These are phyloP conservation scores for Hippolais icterina DNA, from an alignment of 2,113 vertebrate species.

Conservation along the genomic window DNA sequence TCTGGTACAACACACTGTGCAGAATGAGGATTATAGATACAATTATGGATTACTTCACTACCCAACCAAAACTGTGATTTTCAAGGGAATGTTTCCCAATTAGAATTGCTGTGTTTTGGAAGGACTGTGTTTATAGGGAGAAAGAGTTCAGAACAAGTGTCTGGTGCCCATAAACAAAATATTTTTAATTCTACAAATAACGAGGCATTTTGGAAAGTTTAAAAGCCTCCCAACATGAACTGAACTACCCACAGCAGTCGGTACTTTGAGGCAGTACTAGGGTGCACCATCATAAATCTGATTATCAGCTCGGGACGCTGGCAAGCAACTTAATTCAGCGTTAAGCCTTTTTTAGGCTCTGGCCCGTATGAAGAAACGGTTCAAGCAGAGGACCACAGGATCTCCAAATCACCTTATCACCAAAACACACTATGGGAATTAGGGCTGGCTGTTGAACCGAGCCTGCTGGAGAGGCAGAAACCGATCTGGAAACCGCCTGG, in stretches of 20 bases:
- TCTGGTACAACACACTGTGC: background rate
- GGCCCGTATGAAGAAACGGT: background rate
- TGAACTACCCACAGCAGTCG: background rate
- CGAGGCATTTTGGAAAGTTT: background rate
- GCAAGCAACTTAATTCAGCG: background rate
- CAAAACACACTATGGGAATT: background rate
- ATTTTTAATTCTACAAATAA: background rate
- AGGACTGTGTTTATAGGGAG: background rate
- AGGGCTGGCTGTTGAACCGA: background rate
- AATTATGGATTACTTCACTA: background rate
- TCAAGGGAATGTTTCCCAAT: background rate
- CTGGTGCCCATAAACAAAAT: background rate
- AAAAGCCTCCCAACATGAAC: fast-evolving
- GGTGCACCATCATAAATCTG: background rate
- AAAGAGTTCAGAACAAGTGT: background rate
- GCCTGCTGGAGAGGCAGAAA: background rate
- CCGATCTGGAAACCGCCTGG: background rate
- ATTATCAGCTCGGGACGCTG: background rate
- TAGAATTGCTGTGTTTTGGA: background rate
- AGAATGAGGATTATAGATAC: background rate
- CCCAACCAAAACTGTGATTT: background rate
- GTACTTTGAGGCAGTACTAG: background rate
- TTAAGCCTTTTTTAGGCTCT: background rate
- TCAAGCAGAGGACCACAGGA: background rate
- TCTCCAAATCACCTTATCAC: background rate